Conservation (phyloP, 2,797 vertebrate species). For the Neosalanx taihuensis region DNA sequence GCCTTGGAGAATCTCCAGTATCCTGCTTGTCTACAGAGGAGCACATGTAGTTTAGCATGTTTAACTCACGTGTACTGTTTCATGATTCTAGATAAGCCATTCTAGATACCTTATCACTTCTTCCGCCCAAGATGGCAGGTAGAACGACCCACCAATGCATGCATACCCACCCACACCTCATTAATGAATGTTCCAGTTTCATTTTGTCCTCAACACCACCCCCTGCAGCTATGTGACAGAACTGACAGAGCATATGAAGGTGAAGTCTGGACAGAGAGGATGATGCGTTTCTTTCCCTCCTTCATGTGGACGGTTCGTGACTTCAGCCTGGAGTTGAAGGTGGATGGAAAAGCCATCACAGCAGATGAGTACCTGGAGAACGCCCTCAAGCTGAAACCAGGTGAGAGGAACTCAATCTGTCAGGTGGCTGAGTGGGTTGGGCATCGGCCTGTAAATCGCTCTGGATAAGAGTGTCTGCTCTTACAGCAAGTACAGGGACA, state of each 20-base stretch:
- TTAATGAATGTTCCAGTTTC: background rate
- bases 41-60: background rate
- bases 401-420: conserved; percentile 26
- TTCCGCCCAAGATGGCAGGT: background rate
- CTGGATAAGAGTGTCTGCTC: too few species aligned
- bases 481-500: too few species aligned
- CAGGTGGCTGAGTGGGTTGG: too few species aligned
- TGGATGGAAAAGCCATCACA: conserved; percentile 40
- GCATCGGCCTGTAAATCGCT: too few species aligned
- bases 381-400: conserved; percentile 50
- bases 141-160: too few species aligned
- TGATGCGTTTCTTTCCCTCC: conserved; percentile 58
- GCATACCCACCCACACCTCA: too few species aligned
- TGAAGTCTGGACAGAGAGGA: conserved; percentile 33
- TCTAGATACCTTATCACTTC: too few species aligned
- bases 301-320: conserved; percentile 74
- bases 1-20: conserved; percentile 70
- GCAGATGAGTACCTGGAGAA: conserved; percentile 68
- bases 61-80: too few species aligned
- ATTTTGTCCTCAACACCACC: conserved; percentile 29
- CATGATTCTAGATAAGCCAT: too few species aligned
- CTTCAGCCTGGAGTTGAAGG: conserved; percentile 60
- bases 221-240: conserved; percentile 63
- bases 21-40: conserved; percentile 42
- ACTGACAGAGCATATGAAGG: conserved; percentile 59